These are phyloP conservation scores for Ophion slaviceki DNA, from an alignment of 2,888 invertebrate species.

Conservation along the genomic window DNA sequence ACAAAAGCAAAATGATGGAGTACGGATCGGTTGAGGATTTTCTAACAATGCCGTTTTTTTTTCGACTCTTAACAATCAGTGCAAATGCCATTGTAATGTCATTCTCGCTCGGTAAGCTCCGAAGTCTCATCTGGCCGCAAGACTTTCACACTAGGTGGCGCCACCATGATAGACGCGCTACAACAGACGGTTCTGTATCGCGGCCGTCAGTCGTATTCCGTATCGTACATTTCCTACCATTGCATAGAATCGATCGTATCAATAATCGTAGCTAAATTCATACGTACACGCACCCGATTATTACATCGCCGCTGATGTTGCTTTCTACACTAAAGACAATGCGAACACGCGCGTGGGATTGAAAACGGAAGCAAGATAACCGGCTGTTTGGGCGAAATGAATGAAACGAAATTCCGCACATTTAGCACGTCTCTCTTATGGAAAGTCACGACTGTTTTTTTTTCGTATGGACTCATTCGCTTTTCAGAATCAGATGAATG, in stretches of 20 bases:
- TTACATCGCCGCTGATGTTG: neutral
- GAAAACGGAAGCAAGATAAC: neutral
- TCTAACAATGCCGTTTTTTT: neutral
- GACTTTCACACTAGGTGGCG: neutral
- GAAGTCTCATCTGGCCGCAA: neutral
- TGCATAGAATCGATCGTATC: neutral
- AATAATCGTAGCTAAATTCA: neutral
- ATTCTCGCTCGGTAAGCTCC: neutral
- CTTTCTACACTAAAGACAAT: neutral
- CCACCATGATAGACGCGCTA: neutral
- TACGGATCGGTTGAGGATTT: neutral
- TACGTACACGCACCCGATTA: neutral
- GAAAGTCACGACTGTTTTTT: neutral
- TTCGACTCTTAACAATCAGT: neutral
- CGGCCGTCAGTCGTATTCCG: neutral
- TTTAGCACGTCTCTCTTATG: neutral
- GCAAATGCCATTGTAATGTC: neutral
- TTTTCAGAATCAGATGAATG: too few relatives aligned
- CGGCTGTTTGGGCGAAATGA: neutral
- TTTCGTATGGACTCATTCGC: neutral
- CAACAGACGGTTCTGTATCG: neutral
- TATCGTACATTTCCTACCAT: neutral
- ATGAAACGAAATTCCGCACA: neutral
- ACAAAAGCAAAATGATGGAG: neutral
- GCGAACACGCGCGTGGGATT: too few relatives aligned